Percentiles rank a stretch among this genome's conserved stretches.
phyloP scores from a whole-genome alignment of 37 sponge, comb jelly and placozoan species.

The Chondrilla cf. caribensis region DNA sequence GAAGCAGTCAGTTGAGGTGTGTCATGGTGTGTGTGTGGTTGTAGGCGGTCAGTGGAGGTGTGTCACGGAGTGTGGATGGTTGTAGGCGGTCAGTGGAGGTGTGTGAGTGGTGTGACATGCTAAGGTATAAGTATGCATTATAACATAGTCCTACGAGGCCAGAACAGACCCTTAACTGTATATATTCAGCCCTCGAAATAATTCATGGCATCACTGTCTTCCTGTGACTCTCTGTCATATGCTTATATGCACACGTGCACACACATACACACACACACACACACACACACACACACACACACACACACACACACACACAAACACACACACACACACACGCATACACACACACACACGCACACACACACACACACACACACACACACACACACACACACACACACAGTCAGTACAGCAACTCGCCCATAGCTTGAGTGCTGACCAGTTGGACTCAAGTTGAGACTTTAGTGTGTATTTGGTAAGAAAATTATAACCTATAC shows the following conservation, averaged over 20 bases:
- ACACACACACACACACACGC: not conserved
- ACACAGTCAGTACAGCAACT: constrained; percentile 59
- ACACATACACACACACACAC: not conserved
- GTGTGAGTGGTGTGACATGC: not conserved
- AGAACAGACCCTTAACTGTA: no score
- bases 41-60: constrained; percentile 64
- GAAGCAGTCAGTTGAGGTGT: constrained; percentile 60
- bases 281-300: constrained; percentile 1
- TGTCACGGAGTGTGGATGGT: constrained; percentile 14
- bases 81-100: constrained; percentile 9
- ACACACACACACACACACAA: not conserved
- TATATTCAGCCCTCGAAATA: no score
- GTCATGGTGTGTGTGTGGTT: no score
- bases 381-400: constrained; percentile 5
- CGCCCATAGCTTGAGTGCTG: constrained; percentile 75
- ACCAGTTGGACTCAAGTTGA: constrained; percentile 67
- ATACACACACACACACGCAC: not conserved
- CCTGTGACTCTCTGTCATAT: not conserved
- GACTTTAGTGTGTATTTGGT: constrained; percentile 87
- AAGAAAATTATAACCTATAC: no score
- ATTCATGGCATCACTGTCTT: no score
- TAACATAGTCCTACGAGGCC: not conserved
- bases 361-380: not conserved
- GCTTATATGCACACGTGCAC: not conserved
- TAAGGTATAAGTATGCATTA: not conserved